Base-by-base conservation (phyloP, 2,888 invertebrate species). In the Heliconius ethilla region DNA sequence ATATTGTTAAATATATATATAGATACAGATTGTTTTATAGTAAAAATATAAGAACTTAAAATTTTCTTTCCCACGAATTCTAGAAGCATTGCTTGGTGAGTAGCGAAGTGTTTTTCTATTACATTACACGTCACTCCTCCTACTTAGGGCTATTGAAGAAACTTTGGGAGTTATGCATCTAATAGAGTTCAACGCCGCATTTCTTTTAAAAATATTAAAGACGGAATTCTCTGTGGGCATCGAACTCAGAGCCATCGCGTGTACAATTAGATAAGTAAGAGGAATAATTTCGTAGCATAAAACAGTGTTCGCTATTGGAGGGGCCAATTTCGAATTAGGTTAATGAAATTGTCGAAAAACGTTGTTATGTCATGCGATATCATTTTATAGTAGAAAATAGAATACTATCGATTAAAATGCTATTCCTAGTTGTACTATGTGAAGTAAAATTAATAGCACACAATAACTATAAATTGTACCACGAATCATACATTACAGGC, bases 291-390 rank as follows among this genome's bases (percentile, higher is more conserved):
- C 9, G 40, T 55, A 40, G 37, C 55, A 7, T 1, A 72, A 72
- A 22, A 11, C 62, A 4, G 15, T 59, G n/a, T 25, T 62, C 27
- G 55, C 25, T 37, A 10, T 25, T 25, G 37, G 33, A 37, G 81
- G 81, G 80, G 75, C 77, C 33, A 76, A 70, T 75, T 18, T 22
- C 9, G 63, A 80, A 79, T 80, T 76, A 76, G 80, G 80, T 79
- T 81, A 81, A 78, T 80, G 76, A n/a, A 62, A 73, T 29, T 67
- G 18, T 69, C 74, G 59, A 77, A n/a, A n/a, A n/a, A 72, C 73
- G 69, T 75, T 45, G 40, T 74, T 70, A 69, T 65, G 65, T 69
- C 79, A 81, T 76, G 76, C 81, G 55, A 81, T 78, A 75, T 75
- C 66, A 59, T 25, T 66, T 59, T 62, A 29, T 65, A 45, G n/a